Evolutionary conservation across 2,113 vertebrate genomes (phyloP), one percentile per base, ranked within the genome.

Genomic region (Oxyura jamaicensis): DNA sequence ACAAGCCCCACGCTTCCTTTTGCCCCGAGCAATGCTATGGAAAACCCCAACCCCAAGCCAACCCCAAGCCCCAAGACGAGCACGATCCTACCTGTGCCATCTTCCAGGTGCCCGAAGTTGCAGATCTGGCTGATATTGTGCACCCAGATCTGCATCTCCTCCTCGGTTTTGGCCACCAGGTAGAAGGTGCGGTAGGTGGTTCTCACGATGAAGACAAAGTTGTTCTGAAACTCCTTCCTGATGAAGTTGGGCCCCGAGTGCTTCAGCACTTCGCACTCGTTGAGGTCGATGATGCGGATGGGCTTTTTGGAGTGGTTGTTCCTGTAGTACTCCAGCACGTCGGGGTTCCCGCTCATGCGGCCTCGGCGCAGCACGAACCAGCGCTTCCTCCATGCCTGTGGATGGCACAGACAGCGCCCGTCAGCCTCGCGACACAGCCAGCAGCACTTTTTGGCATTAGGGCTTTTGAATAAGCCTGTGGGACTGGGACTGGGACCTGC

Each of bases 301-400:
- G 99, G 99, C 91, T 99, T 99, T 91, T 98, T 99, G 60, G 99
- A 98, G 92, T 97, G 99, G 86, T 97, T 99, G 96, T 97, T 99
- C 72, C 99, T 98, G 95, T 99, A 99, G 97, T 99, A 99, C 76
- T 99, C 99, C 95, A 99, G 96, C 58, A 99, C 99, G 1, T 99
- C 99, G 0, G 99, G 99, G 85, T 99, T 98, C 3, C 99, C 99
- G 1, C 99, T 99, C 99, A 99, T 99, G 63, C 99, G 98, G 35
- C 99, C 99, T 69, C 98, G 97, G 62, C 99, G 98, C 36, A 99
- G 98, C 91, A 99, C 99, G 8, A 99, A 99, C 99, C 99, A 99
- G 68, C 99, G 99, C 91, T 99, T 99, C 90, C 99, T 96, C 99
- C 99, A 99, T 17, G 99, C 99, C 99, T 99, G 97, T 10, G 6